Base-by-base conservation (phyloP, 2,888 invertebrate species). In the Metopia argyrocephala region DNA sequence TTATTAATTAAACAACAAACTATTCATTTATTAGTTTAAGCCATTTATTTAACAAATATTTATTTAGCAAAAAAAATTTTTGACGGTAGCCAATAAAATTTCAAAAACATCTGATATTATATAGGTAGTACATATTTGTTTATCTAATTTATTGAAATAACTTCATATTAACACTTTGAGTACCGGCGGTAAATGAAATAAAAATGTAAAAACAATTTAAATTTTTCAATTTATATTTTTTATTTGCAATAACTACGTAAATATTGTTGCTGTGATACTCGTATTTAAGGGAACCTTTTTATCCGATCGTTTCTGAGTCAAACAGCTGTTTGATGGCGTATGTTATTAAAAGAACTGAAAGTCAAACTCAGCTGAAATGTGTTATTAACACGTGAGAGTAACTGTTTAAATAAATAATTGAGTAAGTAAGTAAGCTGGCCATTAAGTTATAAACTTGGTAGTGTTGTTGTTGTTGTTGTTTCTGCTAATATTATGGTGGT, bases 261-360 rank as follows among this genome's bases (percentile, higher is more conserved):
- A n/a, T n/a, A n/a, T n/a, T n/a, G n/a, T n/a, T n/a, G n/a, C n/a
- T n/a, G n/a, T n/a, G n/a, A n/a, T n/a, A n/a, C n/a, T n/a, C n/a
- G n/a, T n/a, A n/a, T n/a, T n/a, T n/a, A n/a, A 12, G 15, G 38
- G 15, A 38, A 38, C 1, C 15, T 25, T 61, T 28, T 66, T 62
- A 54, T 73, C 71, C 81, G 81, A 81, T 78, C 81, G 70, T 38
- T 65, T 21, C 56, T 38, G 38, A 3, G 28, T 50, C 25, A 70
- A 75, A 71, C 78, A 78, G 74, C 70, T 78, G 62, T 66, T 46
- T 38, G n/a, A n/a, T 23, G 73, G 64, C 59, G 69, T 48, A 61
- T 66, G 59, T 50, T 70, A 56, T 23, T 57, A 52, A 57, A 62
- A 75, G 66, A 61, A 81, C 81, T 81, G 66, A 21, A 78, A 70